Evolutionary conservation across 2,113 vertebrate species (phyloP).

Genomic region (Lutjanus erythropterus): DNA sequence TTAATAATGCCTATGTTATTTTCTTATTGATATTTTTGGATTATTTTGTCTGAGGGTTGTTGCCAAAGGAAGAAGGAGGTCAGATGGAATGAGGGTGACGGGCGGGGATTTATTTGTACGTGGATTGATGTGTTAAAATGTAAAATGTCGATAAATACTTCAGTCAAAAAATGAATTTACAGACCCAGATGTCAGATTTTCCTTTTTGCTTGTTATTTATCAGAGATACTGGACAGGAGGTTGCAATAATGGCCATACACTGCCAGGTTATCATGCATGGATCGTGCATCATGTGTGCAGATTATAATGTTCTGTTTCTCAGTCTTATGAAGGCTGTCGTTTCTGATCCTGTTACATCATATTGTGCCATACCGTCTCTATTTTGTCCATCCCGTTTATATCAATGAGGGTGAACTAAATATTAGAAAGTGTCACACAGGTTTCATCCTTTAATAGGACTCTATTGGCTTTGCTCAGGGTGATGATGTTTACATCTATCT

Average conservation of each 20-base stretch:
- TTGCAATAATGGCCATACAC: not conserved
- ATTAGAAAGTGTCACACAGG: not conserved
- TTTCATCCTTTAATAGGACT: not conserved
- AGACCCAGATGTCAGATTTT: not conserved
- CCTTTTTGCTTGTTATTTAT: not conserved
- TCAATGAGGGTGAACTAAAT: not conserved
- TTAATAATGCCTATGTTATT: too few relatives aligned
- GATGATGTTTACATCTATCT: not conserved
- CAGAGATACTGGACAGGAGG: not conserved
- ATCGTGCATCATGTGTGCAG: too few relatives aligned
- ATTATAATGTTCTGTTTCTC: not conserved
- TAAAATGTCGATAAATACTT: too few relatives aligned
- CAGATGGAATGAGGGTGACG: too few relatives aligned
- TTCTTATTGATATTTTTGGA: too few relatives aligned
- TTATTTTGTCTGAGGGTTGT: too few relatives aligned
- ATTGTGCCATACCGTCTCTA: not conserved
- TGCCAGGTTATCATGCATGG: not conserved
- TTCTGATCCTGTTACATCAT: not conserved
- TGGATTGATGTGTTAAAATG: too few relatives aligned
- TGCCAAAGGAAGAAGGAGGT: too few relatives aligned
- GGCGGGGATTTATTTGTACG: too few relatives aligned
- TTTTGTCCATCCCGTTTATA: not conserved
- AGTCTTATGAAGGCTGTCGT: not conserved
- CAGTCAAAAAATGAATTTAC: too few relatives aligned
- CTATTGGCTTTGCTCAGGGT: constrained; percentile 5